These are phyloP conservation scores for Molanna angustata DNA, from an alignment of 2,888 invertebrate genomes.

Conservation along the genomic window DNA sequence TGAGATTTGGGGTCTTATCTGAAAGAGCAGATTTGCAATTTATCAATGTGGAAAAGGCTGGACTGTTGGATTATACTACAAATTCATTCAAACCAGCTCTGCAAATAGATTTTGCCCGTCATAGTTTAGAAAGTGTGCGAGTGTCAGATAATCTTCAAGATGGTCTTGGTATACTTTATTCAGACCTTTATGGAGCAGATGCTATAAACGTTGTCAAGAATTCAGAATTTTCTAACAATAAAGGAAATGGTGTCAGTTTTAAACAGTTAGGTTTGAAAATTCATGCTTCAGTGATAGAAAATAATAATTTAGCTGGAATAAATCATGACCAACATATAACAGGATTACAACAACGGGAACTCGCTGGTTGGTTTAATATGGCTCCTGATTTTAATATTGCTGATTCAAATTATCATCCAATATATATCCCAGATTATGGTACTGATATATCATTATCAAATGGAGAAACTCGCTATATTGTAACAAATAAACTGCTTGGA, in stretches of 20 bases:
- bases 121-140: slow-evolving; percentile 77
- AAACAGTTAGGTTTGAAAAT: slow-evolving; percentile 84
- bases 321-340: slow-evolving; percentile 88
- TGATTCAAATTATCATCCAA: slow-evolving; percentile 71
- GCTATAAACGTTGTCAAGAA: slow-evolving; percentile 78
- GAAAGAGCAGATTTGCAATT: slow-evolving; percentile 85
- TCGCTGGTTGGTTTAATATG: slow-evolving; percentile 87
- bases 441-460: slow-evolving; percentile 62
- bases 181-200: slow-evolving; percentile 87
- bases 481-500: slow-evolving; percentile 65
- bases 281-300: slow-evolving; percentile 73
- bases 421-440: slow-evolving; percentile 66
- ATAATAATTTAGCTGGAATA: slow-evolving; percentile 85
- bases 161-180: slow-evolving; percentile 90
- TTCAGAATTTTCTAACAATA: slow-evolving; percentile 80
- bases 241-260: slow-evolving; percentile 85
- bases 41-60: slow-evolving; percentile 87
- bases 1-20: slow-evolving; percentile 85
- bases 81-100: slow-evolving; percentile 84
- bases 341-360: slow-evolving; percentile 80
- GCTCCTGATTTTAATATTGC: slow-evolving; percentile 63
- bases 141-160: slow-evolving; percentile 86
- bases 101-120: slow-evolving; percentile 82
- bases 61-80: slow-evolving; percentile 88
- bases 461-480: slow-evolving; percentile 76